These are phyloP conservation scores for Sthenelais limicola DNA, from an alignment of 2,888 invertebrate genomes.

Conservation along the genomic window DNA sequence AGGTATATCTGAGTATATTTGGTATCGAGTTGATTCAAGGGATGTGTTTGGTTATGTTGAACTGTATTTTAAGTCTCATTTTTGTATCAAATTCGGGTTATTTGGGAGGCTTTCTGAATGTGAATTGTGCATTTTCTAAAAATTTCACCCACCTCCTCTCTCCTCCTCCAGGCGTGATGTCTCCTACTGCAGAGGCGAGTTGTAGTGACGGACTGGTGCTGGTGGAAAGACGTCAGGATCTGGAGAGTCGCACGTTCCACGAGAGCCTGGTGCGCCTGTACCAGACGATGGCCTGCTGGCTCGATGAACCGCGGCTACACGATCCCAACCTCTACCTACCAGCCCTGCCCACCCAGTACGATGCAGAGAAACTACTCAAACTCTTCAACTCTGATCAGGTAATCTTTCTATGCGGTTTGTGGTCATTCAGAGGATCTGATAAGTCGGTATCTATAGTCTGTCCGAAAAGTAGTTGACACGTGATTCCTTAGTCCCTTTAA, in stretches of 20 bases:
- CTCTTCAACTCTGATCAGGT: slow-evolving; percentile 75
- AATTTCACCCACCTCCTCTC: neutral
- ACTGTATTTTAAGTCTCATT: too few species aligned
- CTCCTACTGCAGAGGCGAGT: neutral
- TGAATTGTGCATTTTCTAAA: too few species aligned
- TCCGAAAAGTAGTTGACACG: too few species aligned
- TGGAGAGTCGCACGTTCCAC: slow-evolving; percentile 25
- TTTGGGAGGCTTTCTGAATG: too few species aligned
- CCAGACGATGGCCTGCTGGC: slow-evolving; percentile 80
- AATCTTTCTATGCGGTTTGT: too few species aligned
- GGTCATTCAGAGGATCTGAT: neutral
- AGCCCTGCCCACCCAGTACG: slow-evolving; percentile 82
- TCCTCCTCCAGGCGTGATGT: slow-evolving; percentile 17
- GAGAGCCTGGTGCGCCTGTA: slow-evolving; percentile 56
- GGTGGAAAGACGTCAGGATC: slow-evolving; percentile 26
- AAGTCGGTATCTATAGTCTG: neutral
- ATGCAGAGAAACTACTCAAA: slow-evolving; percentile 78
- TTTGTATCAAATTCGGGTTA: too few species aligned
- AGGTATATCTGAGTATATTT: too few species aligned
- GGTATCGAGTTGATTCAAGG: too few species aligned
- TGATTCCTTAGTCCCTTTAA: too few species aligned
- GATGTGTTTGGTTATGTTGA: too few species aligned
- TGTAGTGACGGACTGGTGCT: slow-evolving; percentile 22
- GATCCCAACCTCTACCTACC: slow-evolving; percentile 79
- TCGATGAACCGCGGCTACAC: slow-evolving; percentile 84